Evolutionary conservation across 2,888 invertebrate species (phyloP), one percentile per base, ranked within the genome.

Genomic region (Fragum fragum): DNA sequence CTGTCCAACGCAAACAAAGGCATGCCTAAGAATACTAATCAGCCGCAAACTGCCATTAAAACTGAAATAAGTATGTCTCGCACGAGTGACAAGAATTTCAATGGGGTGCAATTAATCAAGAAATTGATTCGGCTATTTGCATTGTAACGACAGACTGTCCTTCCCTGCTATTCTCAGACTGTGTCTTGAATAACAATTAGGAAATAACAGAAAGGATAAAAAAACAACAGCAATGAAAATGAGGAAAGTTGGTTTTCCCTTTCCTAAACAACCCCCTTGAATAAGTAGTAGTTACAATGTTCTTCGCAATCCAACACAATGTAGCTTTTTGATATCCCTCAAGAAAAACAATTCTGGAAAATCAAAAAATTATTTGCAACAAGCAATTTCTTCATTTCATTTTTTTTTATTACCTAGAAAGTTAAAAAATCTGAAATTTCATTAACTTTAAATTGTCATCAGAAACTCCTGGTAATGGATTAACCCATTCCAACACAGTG

Each of bases 21-120:
- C 66, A 69, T 76, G 76, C 63, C 53, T 57, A 16, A 23, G 85
- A 79, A 85, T 85, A 85, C 85, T 66, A 85, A 85, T 79, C 57
- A 71, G 61, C 59, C 68, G 61, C 79, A 85, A 75, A 71, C 57
- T 36, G 63, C 77, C 53, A 78, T 77, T 80, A 80, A 80, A 80
- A 77, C 78, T 72, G 73, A 63, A 75, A 63, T 68, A 77, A 78
- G 75, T 73, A 57, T 71, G 84, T 78, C 78, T 73, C 78, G 57
- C 36, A 32, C 57, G 55, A 68, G 53, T 78, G 84, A 73, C 52
- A 23, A 74, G 84, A 84, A 84, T 84, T 81, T 81, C 78, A 84
- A 84, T 84, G 42, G 52, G 36, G 29, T 42, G 63, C 72, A 63
- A 79, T 84, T 81, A 84, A 84, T 84, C 81, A 76, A 61, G 71